phyloP scores from a whole-genome alignment of 2,797 vertebrate genomes.

The Cryptoprocta ferox region DNA sequence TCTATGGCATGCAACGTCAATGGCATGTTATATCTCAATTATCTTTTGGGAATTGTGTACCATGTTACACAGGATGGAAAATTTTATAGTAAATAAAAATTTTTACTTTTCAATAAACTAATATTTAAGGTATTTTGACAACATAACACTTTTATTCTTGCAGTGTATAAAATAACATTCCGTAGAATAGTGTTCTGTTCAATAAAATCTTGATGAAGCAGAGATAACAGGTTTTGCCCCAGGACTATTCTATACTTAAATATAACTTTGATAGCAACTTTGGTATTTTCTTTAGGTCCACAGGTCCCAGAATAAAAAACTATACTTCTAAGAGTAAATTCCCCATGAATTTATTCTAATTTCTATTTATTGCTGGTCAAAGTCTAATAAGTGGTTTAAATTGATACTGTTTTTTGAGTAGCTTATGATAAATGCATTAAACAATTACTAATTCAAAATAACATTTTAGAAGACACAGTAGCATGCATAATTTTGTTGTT shows the following conservation, averaged over 20 bases:
- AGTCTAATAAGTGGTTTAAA: not conserved
- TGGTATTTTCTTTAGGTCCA: not conserved
- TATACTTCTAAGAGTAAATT: not conserved
- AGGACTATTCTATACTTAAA: not conserved
- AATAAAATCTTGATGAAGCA: not conserved
- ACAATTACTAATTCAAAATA: not conserved
- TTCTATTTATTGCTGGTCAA: not conserved
- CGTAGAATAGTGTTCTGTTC: not conserved
- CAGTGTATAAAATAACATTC: not conserved
- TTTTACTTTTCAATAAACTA: not conserved
- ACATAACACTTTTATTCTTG: not conserved
- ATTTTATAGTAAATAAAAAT: not conserved
- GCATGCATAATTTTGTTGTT: not conserved
- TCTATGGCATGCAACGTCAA: too few relatives aligned
- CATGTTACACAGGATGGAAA: not conserved
- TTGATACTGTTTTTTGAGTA: not conserved
- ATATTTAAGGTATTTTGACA: not conserved
- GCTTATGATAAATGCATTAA: not conserved
- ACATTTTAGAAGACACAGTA: not conserved
- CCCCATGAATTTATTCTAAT: not conserved
- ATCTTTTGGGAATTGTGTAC: not conserved
- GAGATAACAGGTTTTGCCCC: not conserved
- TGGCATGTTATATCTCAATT: not conserved
- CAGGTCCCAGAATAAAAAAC: not conserved
- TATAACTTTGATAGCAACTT: too few relatives aligned